Base-by-base conservation (phyloP, 2,797 vertebrate species). In the Geotrypetes seraphini region DNA sequence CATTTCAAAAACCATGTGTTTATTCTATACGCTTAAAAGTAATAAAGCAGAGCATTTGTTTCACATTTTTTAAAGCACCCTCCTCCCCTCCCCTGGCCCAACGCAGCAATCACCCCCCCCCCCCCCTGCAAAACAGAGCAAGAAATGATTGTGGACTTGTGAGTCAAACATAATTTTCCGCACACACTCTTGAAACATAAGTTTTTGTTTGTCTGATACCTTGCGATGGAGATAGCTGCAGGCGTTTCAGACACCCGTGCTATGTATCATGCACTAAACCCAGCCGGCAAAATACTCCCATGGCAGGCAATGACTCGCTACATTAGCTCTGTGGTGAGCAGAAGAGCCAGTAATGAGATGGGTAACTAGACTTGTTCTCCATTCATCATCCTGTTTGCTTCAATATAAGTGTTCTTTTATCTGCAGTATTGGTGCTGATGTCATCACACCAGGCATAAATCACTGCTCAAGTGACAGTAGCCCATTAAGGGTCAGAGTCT, bases 361-460 rank as follows among this genome's bases (percentile, higher is more conserved):
- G 89, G 88, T 86, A 87, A 87, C 78, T 86, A 85, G 85, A 82
- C 86, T 75, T 81, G 84, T 89, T 80, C 86, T 87, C 89, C 89
- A 91, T 98, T 95, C 85, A 96, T 98, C 94, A 96, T 94, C 73
- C 91, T 96, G 92, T 85, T 96, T 87, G 78, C 87, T 96, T 88
- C 89, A 91, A 95, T 95, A 83, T 83, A 85, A 85, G 83, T 77
- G 78, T 89, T 79, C 90, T 88, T 97, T 96, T 93, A 93, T 97
- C 92, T 88, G 86, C 75, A 79, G 78, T 84, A 80, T 85, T 71
- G 70, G 83, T 84, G 85, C 88, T 87, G 81, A 86, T 93, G 90
- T 94, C 89, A 87, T 91, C 84, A 75, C 71, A 74, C 71, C 53
- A 73, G 81, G 84, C 86, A 96, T 97, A 95, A 96, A 96, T 97